phyloP scores from a whole-genome alignment of 2,113 vertebrate genomes.

The Baryphthengus martii region DNA sequence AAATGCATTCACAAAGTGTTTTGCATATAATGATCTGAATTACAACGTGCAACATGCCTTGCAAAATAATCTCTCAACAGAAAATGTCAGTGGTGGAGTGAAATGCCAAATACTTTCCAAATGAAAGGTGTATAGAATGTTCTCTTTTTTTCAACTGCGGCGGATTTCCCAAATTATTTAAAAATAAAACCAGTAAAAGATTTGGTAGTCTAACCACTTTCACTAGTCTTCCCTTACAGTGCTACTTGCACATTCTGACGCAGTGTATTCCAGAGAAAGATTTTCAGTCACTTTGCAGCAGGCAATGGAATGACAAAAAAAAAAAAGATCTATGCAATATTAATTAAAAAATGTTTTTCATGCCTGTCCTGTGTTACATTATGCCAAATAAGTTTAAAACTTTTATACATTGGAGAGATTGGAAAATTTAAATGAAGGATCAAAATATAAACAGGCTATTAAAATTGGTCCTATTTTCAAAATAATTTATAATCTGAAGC shows the following conservation, averaged over 20 bases:
- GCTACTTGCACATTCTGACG: background rate
- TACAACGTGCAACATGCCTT: background rate
- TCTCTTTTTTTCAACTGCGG: background rate
- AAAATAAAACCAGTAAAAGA: background rate
- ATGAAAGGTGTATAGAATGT: background rate
- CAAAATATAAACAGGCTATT: conserved; percentile 66
- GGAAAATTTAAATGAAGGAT: conserved; percentile 47
- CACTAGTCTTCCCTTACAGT: background rate
- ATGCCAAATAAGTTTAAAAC: conserved; percentile 45
- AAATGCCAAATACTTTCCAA: background rate
- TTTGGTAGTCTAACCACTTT: background rate
- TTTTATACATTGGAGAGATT: no score
- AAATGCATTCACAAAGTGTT: background rate
- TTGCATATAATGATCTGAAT: background rate
- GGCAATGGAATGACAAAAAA: background rate
- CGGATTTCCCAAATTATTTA: background rate
- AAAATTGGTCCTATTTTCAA: conserved; percentile 62
- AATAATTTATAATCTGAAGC: conserved; percentile 56
- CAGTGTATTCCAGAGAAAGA: background rate
- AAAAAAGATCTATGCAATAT: background rate
- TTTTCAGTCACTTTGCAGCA: background rate
- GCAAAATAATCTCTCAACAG: background rate
- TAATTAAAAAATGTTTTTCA: background rate
- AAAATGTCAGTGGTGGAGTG: background rate
- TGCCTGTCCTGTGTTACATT: background rate